phyloP scores from a whole-genome alignment of 2,888 invertebrate genomes.

The Mythimna impura region DNA sequence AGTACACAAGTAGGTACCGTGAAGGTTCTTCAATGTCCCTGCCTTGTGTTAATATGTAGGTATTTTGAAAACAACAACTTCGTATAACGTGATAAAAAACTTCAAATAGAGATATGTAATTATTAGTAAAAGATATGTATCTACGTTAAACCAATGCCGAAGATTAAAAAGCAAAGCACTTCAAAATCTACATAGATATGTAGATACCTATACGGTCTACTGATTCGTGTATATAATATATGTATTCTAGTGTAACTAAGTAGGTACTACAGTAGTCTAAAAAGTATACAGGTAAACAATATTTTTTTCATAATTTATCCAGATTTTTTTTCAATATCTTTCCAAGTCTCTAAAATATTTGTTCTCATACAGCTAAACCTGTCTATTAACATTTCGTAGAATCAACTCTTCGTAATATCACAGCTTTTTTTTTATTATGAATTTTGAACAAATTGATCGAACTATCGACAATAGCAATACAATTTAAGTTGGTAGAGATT shows the following conservation, averaged over 20 bases:
- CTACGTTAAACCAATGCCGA: conserved; percentile 4
- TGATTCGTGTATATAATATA: conserved; percentile 2
- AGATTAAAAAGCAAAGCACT: conserved; percentile 9
- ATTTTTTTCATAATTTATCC: conserved; percentile 10
- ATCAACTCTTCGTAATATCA: conserved; percentile 66
- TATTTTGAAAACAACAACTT: not conserved
- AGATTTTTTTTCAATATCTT: conserved; percentile 25
- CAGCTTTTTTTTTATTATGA: conserved; percentile 65
- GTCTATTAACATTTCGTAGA: conserved; percentile 51
- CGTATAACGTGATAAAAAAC: not conserved
- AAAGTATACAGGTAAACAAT: conserved; percentile 26
- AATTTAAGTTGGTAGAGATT: conserved; percentile 94
- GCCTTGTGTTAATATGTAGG: not conserved
- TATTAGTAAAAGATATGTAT: conserved; percentile 26
- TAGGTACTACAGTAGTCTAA: conserved; percentile 9
- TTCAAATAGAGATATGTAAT: conserved; percentile 30
- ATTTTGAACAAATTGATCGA: conserved; percentile 25
- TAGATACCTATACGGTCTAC: not conserved
- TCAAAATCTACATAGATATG: conserved; percentile 3
- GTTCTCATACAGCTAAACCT: conserved; percentile 34
- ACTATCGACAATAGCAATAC: conserved; percentile 93
- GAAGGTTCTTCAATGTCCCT: not conserved
- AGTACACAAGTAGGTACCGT: not conserved
- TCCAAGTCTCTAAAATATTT: conserved; percentile 38
- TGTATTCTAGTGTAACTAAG: conserved; percentile 6